phyloP scores from a whole-genome alignment of 2,888 invertebrate species.

The Cantharis flavilabris region DNA sequence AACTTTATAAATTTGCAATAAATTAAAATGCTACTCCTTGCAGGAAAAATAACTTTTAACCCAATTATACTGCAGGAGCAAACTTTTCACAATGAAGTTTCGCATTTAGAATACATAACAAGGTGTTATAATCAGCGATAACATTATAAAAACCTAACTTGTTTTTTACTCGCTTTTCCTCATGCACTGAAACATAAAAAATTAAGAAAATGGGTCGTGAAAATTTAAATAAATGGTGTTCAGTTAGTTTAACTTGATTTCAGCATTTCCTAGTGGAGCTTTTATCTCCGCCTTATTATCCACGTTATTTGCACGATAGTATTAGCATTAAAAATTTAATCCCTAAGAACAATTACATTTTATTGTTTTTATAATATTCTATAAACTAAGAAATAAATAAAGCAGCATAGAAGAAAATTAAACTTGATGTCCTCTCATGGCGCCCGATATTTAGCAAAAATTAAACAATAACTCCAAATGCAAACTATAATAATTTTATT shows the following conservation, averaged over 20 bases:
- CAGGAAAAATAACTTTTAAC: slow-evolving; percentile 3
- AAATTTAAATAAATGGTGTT: slow-evolving; percentile 1
- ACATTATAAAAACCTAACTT: slow-evolving; percentile 1
- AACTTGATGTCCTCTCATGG: background rate
- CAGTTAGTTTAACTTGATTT: background rate
- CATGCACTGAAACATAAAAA: background rate
- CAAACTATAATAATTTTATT: too few species aligned
- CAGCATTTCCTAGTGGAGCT: background rate
- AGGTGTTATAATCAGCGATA: slow-evolving; percentile 1
- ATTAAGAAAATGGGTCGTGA: slow-evolving; percentile 2
- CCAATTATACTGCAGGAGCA: background rate
- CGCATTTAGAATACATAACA: slow-evolving; percentile 2
- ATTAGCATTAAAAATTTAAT: background rate
- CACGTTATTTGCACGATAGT: background rate
- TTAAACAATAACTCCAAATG: too few species aligned
- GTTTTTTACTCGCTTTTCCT: background rate
- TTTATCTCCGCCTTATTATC: background rate
- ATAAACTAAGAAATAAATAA: background rate
- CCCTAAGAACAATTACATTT: background rate
- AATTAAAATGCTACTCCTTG: background rate
- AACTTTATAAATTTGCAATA: background rate
- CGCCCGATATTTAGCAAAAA: background rate
- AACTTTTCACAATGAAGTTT: slow-evolving; percentile 2
- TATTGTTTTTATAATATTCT: background rate
- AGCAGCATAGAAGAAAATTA: background rate